Percentiles rank a stretch among this genome's conserved stretches.
Evolutionary conservation across 2,797 vertebrate genomes (phyloP).

Genomic region (Decapterus maruadsi): DNA sequence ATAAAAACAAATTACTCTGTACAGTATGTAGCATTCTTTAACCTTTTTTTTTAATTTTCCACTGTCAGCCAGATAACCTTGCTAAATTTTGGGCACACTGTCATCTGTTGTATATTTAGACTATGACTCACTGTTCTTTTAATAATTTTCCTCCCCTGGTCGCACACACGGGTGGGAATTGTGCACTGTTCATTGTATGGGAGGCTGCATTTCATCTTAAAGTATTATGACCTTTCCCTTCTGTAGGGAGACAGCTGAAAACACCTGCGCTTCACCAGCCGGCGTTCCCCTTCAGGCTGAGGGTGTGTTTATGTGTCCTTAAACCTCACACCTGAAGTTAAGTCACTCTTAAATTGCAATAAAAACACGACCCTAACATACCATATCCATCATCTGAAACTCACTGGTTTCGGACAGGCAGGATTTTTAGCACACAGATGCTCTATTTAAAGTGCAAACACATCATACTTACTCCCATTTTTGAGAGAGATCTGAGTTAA

Average conservation of each 20-base stretch:
- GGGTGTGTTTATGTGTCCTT: slow-evolving; percentile 59
- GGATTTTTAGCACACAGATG: slow-evolving; percentile 38
- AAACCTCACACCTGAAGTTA: slow-evolving; percentile 53
- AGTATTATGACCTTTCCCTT: slow-evolving; percentile 36
- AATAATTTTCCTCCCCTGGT: slow-evolving; percentile 30
- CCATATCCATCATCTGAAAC: slow-evolving; percentile 49
- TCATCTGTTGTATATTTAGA: slow-evolving; percentile 62
- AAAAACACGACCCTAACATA: slow-evolving; percentile 62
- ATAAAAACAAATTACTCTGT: slow-evolving; percentile 49
- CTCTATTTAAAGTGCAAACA: slow-evolving; percentile 37
- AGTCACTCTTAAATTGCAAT: slow-evolving; percentile 67
- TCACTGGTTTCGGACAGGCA: slow-evolving; percentile 28
- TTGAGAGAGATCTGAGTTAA: slow-evolving; percentile 26
- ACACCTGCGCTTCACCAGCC: slow-evolving; percentile 60
- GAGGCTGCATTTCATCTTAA: slow-evolving; percentile 25
- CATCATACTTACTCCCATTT: slow-evolving; percentile 24
- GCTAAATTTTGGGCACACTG: slow-evolving; percentile 28
- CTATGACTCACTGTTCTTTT: slow-evolving; percentile 61
- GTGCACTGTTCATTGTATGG: slow-evolving; percentile 30
- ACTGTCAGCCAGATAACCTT: slow-evolving; percentile 52
- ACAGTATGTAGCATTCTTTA: slow-evolving; percentile 44
- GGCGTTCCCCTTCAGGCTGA: slow-evolving; percentile 30
- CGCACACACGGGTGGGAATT: slow-evolving; percentile 43
- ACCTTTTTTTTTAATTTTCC: slow-evolving; percentile 59
- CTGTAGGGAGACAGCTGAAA: slow-evolving; percentile 28